Base-by-base conservation (phyloP, 2,888 invertebrate genomes). In the Xestia xanthographa region DNA sequence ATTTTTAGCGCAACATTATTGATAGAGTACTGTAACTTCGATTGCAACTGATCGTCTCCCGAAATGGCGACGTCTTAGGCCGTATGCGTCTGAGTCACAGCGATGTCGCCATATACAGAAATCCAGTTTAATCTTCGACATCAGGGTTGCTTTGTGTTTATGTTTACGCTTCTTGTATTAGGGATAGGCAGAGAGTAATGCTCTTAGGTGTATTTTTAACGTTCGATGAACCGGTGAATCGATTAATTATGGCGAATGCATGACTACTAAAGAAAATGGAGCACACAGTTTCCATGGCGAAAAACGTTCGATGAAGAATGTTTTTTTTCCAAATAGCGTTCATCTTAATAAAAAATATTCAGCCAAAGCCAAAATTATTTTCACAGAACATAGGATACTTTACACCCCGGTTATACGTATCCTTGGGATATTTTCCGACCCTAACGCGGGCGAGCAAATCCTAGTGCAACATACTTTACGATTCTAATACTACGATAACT, bases 51-150 rank as follows among this genome's bases (percentile, higher is more conserved):
- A 67, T 72, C 66, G 43, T 20, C 9, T 80, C 84, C 72, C 66
- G 83, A 86, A 83, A 86, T 84, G 86, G 86, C 68, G 80, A 50
- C 79, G 81, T 74, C 76, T 78, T 77, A 84, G 63, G 48, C 48
- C 48, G 77, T 22, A 50, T 86, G 86, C 48, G 77, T 22, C 56
- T 86, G 86, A 86, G 45, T 86, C 86, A 84, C 58, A 69, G 22
- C 69, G 73, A 0, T 65, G 65, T 50, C 56, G 38, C 86, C 85
- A 66, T 86, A 77, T 72, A 41, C 11, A 78, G 87, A 75, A 11
- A 86, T 85, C 85, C 66, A 81, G 68, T 85, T 79, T 67, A 79
- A 85, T 86, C 81, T 43, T n/a, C 26, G 17, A 20, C 60, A 86
- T 86, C 84, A 69, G 1, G 29, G 34, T 22, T 66, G 29, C 58